A percentile compares a stretch with the other conserved stretches of the same genome.
These are phyloP conservation scores for Didymodactylos carnosus DNA, from an alignment of 2,888 invertebrate genomes.

Conservation along the genomic window DNA sequence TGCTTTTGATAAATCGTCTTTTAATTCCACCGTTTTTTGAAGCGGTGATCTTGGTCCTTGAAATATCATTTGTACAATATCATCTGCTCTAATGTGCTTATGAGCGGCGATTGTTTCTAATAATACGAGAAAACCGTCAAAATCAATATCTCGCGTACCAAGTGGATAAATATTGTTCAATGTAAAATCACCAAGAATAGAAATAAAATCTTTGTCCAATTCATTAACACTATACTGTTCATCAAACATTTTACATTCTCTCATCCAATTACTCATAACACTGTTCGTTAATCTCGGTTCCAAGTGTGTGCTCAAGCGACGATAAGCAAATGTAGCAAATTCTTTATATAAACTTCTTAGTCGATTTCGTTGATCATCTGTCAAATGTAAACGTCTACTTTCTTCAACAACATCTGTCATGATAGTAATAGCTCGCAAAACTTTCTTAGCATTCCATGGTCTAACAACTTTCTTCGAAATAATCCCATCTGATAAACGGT, in stretches of 20 bases:
- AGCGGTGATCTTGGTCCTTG: not conserved
- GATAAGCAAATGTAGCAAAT: not conserved
- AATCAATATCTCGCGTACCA: not conserved
- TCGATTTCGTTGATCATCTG: not conserved
- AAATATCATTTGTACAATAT: not conserved
- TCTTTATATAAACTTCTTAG: not conserved
- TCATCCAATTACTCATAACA: not conserved
- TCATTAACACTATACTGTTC: not conserved
- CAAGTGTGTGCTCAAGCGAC: not conserved
- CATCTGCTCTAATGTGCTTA: not conserved
- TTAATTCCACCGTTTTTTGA: not conserved
- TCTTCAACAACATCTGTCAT: not conserved
- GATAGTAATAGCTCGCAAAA: not conserved
- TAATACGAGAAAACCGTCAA: not conserved
- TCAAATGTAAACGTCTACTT: not conserved
- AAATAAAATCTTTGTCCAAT: constrained; percentile 1
- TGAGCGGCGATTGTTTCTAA: not conserved
- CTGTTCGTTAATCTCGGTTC: not conserved
- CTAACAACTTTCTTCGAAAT: not conserved
- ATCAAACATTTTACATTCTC: not conserved
- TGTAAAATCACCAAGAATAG: not conserved
- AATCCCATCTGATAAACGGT: not conserved
- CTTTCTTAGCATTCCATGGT: not conserved
- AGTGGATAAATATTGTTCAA: not conserved
- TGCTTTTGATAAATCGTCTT: not conserved